These are phyloP conservation scores for Epistrophe grossulariae DNA, from an alignment of 2,888 invertebrate species.

Conservation along the genomic window DNA sequence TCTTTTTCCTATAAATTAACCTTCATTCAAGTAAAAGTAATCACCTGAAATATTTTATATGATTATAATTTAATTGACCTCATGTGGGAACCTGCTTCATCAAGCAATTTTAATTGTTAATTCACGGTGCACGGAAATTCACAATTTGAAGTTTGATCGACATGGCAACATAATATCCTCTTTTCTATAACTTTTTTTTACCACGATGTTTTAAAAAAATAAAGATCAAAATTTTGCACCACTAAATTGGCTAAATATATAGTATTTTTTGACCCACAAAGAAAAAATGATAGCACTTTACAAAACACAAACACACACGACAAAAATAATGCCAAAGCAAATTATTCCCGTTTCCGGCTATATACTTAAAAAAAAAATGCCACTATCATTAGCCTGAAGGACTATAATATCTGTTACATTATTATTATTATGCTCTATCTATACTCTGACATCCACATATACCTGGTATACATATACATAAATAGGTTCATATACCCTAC, in stretches of 20 bases:
- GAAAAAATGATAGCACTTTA: not conserved
- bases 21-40: too few relatives aligned
- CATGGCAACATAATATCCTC: not conserved
- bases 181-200: too few relatives aligned
- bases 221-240: not conserved
- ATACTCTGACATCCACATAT: conserved; percentile 11
- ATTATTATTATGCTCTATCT: conserved; percentile 35
- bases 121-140: not conserved
- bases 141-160: not conserved
- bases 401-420: conserved; percentile 50
- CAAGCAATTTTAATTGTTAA: not conserved
- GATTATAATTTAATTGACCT: too few relatives aligned
- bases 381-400: conserved; percentile 54
- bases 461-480: not conserved
- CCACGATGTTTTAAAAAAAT: not conserved
- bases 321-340: not conserved
- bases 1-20: too few relatives aligned
- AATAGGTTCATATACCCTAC: not conserved
- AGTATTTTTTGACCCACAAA: not conserved
- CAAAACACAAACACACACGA: not conserved
- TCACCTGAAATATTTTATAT: too few relatives aligned
- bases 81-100: too few relatives aligned
- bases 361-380: conserved; percentile 13
- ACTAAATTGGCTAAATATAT: not conserved
- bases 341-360: not conserved